phyloP scores from a whole-genome alignment of 2,797 vertebrate species.

The Intellagama lesueurii region DNA sequence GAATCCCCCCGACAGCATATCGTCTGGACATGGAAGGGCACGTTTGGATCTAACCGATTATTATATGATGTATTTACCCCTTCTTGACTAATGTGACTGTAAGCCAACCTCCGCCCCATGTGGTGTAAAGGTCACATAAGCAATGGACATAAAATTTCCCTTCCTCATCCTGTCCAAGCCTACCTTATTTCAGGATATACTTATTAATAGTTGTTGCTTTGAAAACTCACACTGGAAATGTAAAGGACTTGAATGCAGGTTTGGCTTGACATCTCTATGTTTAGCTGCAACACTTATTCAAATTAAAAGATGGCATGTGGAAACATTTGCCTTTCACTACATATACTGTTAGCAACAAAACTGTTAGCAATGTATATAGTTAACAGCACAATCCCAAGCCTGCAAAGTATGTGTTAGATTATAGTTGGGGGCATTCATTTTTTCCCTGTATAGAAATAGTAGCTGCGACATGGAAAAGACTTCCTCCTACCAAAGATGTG shows the following conservation, averaged over 20 bases:
- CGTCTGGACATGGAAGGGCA: not conserved
- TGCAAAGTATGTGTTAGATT: constrained; percentile 57
- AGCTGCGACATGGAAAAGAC: constrained; percentile 30
- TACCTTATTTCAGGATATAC: not conserved
- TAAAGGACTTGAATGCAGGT: constrained; percentile 5
- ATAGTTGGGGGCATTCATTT: constrained; percentile 62
- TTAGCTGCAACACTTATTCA: constrained; percentile 44
- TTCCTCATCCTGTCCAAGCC: too few relatives aligned
- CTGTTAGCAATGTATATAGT: constrained; percentile 60
- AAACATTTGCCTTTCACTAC: constrained; percentile 70
- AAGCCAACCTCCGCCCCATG: not conserved
- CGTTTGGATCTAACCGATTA: not conserved
- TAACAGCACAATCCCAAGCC: constrained; percentile 54
- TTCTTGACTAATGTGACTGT: not conserved
- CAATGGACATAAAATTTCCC: too few relatives aligned
- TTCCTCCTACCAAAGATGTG: constrained; percentile 3
- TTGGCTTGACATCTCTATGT: constrained; percentile 58
- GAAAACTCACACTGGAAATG: too few relatives aligned
- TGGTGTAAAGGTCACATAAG: not conserved
- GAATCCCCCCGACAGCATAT: too few relatives aligned
- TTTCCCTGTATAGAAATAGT: constrained; percentile 52
- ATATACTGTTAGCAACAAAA: constrained; percentile 68
- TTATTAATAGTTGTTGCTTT: not conserved
- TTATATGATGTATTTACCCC: not conserved
- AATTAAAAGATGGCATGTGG: constrained; percentile 58